Percentiles rank a stretch among this genome's conserved stretches.
phyloP scores from a whole-genome alignment of 2,888 invertebrate genomes.

The Heteromyza rotundicornis region DNA sequence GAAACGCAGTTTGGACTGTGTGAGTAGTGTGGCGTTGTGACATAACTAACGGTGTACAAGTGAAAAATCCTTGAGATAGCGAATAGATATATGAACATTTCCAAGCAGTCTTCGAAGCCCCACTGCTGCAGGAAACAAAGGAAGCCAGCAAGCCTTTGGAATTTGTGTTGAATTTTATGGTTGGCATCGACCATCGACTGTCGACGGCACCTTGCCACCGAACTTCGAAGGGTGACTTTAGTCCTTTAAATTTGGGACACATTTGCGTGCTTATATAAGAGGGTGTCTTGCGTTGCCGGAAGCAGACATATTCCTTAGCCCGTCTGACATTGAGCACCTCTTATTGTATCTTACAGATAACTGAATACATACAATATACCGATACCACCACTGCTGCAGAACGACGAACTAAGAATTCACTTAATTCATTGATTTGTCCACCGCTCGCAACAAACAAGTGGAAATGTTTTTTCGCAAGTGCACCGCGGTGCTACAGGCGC shows the following conservation, averaged over 20 bases:
- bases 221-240: not conserved
- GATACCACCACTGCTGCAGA: not conserved
- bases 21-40: not conserved
- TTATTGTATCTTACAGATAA: conserved; percentile 3
- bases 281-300: not conserved
- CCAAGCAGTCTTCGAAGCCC: not conserved
- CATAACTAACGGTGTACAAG: not conserved
- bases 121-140: conserved; percentile 10
- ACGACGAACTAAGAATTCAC: not conserved
- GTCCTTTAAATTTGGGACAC: not conserved
- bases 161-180: no score
- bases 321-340: not conserved
- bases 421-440: not conserved
- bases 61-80: not conserved
- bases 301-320: not conserved
- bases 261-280: not conserved
- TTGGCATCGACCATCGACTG: no score
- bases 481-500: conserved; percentile 15
- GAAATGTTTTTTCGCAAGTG: conserved; percentile 7
- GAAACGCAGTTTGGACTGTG: not conserved
- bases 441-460: not conserved
- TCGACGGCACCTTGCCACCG: no score
- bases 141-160: not conserved
- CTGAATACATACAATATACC: no score
- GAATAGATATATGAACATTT: no score